These are phyloP conservation scores for Ctenomys sociabilis DNA, from an alignment of 2,113 vertebrate species.

Conservation along the genomic window DNA sequence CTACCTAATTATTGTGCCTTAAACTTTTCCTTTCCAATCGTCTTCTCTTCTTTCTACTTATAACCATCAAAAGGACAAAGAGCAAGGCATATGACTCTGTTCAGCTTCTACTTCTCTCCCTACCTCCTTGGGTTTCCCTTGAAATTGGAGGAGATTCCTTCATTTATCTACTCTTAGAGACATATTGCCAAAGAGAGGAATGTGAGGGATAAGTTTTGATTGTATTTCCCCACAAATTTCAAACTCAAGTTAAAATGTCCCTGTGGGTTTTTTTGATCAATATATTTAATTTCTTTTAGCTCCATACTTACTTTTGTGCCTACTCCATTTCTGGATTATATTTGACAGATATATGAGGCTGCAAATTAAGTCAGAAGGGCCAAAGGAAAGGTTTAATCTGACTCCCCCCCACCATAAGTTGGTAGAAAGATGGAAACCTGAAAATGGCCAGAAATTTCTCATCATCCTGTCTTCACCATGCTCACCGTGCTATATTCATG, in stretches of 20 bases:
- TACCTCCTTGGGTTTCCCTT: background rate
- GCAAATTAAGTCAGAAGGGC: background rate
- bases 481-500: background rate
- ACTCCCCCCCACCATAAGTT: background rate
- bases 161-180: background rate
- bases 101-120: background rate
- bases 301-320: conserved; percentile 3
- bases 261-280: background rate
- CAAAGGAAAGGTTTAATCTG: background rate
- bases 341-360: background rate
- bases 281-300: background rate
- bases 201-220: background rate
- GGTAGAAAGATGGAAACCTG: background rate
- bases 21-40: background rate
- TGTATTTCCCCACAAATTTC: background rate
- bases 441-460: background rate
- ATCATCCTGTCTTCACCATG: background rate
- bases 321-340: background rate
- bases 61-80: background rate
- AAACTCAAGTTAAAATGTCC: background rate
- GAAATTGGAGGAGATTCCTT: background rate
- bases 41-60: no score
- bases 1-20: background rate
- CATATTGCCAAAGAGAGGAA: background rate
- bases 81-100: background rate